Conservation (phyloP, 2,113 vertebrate species). For the Podarcis cretensis region DNA sequence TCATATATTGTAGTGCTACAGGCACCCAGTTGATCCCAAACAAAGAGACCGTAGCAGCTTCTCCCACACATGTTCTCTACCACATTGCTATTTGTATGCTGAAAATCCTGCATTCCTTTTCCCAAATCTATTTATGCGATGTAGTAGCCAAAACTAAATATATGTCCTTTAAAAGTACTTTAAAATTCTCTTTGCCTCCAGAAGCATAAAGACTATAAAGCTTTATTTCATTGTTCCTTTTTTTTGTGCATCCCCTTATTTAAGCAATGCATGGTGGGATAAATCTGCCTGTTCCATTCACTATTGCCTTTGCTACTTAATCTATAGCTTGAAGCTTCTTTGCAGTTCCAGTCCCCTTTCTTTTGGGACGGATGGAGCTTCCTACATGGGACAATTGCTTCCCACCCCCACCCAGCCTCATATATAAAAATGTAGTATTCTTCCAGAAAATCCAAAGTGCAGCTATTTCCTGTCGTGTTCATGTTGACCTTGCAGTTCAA, state of each 20-base stretch:
- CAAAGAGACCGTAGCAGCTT: constrained; percentile 24
- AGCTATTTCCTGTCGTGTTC: neutral
- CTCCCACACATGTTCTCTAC: constrained; percentile 23
- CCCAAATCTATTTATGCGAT: neutral
- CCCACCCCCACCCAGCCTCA: neutral
- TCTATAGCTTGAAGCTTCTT: neutral
- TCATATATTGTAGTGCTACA: neutral
- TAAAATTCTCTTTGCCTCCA: neutral
- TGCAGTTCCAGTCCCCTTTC: neutral
- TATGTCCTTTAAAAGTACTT: constrained; percentile 2
- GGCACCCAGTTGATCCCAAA: constrained; percentile 37
- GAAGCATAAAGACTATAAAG: neutral
- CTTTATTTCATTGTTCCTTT: constrained; percentile 2
- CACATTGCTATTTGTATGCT: constrained; percentile 21
- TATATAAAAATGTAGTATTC: neutral
- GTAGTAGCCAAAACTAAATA: constrained; percentile 17
- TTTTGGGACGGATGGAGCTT: neutral
- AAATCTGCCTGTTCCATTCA: neutral
- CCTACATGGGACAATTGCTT: neutral
- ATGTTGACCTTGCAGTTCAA: neutral
- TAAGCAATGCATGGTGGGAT: neutral
- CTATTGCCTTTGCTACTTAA: neutral
- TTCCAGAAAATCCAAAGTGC: neutral
- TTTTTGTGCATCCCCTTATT: neutral
- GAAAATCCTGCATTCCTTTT: neutral